These are phyloP conservation scores for Sisor rabdophorus DNA, from an alignment of 2,113 vertebrate genomes.

Conservation along the genomic window DNA sequence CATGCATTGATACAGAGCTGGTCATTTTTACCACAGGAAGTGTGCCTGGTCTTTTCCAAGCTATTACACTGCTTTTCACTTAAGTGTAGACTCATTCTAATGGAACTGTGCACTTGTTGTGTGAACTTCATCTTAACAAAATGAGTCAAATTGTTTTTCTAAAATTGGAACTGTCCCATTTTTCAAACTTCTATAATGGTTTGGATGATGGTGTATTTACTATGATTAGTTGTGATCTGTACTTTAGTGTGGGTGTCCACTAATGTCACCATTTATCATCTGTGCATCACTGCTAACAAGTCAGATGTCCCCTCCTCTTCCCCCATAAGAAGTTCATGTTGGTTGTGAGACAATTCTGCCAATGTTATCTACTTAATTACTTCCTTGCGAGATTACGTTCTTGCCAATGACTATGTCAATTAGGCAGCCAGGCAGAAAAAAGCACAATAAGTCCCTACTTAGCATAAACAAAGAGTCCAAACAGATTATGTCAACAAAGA, in stretches of 20 bases:
- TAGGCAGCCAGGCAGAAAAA: conserved; percentile 47
- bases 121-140: neutral
- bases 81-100: conserved; percentile 1
- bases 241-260: conserved; percentile 35
- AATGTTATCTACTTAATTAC: conserved; percentile 61
- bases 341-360: conserved; percentile 46
- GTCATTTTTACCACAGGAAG: conserved; percentile 38
- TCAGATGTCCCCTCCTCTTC: conserved; percentile 1
- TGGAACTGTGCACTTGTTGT: conserved; percentile 4
- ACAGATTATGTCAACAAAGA: conserved; percentile 48
- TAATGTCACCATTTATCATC: conserved; percentile 45
- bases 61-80: conserved; percentile 27
- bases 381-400: conserved; percentile 61
- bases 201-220: neutral
- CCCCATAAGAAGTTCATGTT: conserved; percentile 39
- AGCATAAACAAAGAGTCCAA: conserved; percentile 36
- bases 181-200: neutral
- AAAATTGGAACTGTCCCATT: neutral
- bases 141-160: neutral
- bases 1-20: conserved; percentile 1
- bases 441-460: conserved; percentile 40
- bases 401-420: conserved; percentile 48
- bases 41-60: conserved; percentile 22
- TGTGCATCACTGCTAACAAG: conserved; percentile 35
- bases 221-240: conserved; percentile 2